Evolutionary conservation across 2,888 invertebrate species (phyloP).

Genomic region (Tortricodes alternella): DNA sequence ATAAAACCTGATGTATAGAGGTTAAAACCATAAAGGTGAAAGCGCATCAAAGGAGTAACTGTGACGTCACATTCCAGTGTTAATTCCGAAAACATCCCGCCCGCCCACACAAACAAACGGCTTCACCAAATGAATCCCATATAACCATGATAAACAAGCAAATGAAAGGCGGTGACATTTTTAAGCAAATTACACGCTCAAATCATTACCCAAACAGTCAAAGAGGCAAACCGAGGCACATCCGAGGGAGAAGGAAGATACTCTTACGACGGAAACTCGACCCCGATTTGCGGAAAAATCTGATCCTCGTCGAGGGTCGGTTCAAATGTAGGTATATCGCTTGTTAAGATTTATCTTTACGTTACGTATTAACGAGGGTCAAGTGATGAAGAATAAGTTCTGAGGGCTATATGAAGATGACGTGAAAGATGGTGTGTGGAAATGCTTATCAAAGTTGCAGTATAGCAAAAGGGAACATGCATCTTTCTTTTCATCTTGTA

Average conservation of each 20-base stretch:
- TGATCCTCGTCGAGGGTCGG: slow-evolving; percentile 19
- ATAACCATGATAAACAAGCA: slow-evolving; percentile 38
- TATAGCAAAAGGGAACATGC: no score
- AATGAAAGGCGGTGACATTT: slow-evolving; percentile 61
- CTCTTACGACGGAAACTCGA: slow-evolving; percentile 56
- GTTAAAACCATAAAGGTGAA: no score
- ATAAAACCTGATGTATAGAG: no score
- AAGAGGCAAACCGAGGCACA: slow-evolving; percentile 79
- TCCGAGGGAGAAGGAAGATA: slow-evolving; percentile 58
- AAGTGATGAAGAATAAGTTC: background rate
- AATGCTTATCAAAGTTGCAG: no score
- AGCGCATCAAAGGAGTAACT: background rate
- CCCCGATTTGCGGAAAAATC: slow-evolving; percentile 26
- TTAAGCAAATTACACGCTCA: slow-evolving; percentile 76
- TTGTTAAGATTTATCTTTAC: slow-evolving; percentile 6
- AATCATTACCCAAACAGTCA: slow-evolving; percentile 81
- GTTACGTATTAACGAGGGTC: background rate
- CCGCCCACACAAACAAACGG: slow-evolving; percentile 24
- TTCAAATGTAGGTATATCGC: slow-evolving; percentile 26
- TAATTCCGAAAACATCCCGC: slow-evolving; percentile 10
- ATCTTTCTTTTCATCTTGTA: no score
- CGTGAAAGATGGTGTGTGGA: background rate
- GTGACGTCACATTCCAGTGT: background rate
- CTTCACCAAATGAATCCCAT: slow-evolving; percentile 30
- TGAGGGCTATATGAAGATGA: no score